phyloP scores from a whole-genome alignment of 2,797 vertebrate species.

The Ibycter americanus region DNA sequence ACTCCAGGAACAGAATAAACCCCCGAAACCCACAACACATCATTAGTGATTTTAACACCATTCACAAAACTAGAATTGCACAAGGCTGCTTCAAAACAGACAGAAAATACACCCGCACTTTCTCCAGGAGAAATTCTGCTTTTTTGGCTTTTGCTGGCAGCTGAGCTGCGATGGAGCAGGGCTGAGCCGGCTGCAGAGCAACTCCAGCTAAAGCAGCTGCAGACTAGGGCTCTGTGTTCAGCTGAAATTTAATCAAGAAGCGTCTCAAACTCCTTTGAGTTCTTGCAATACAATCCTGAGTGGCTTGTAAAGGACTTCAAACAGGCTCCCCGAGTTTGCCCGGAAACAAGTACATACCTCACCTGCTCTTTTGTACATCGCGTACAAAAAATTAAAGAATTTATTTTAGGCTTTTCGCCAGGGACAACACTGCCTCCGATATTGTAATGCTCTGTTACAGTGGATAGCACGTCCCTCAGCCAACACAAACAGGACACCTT shows the following conservation, averaged over 20 bases:
- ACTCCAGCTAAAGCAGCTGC: constrained; percentile 49
- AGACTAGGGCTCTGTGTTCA: constrained; percentile 50
- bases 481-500: constrained; percentile 53
- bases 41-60: not conserved
- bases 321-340: constrained; percentile 47
- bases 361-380: constrained; percentile 59
- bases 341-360: constrained; percentile 53
- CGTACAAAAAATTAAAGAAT: constrained; percentile 50
- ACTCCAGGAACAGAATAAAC: not conserved
- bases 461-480: not conserved
- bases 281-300: constrained; percentile 64
- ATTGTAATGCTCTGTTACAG: constrained; percentile 16
- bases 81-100: not conserved
- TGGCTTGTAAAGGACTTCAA: constrained; percentile 61
- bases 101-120: not conserved
- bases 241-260: constrained; percentile 71
- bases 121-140: constrained; percentile 5
- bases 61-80: not conserved
- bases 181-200: not conserved
- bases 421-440: constrained; percentile 47
- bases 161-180: not conserved
- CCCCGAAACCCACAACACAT: not conserved
- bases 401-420: constrained; percentile 53
- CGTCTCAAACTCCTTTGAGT: constrained; percentile 57
- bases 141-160: not conserved